Evolutionary conservation across 2,113 vertebrate species (phyloP).

Genomic region (Lepisosteus osseus): DNA sequence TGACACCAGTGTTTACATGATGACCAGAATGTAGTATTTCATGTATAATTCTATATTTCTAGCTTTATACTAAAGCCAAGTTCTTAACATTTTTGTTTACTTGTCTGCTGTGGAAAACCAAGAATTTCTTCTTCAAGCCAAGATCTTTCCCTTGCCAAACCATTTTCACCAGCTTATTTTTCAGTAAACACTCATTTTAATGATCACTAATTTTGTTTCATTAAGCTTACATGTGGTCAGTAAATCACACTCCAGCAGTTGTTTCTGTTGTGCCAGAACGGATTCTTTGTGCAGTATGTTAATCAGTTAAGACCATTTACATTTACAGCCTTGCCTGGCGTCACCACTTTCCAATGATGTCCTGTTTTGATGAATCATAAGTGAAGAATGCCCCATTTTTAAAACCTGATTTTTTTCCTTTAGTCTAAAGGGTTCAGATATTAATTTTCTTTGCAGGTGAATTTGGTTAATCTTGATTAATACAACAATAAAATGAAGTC

Average conservation of each 20-base stretch:
- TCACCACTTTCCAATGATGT: neutral
- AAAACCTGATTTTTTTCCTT: no score
- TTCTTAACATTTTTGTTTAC: slow-evolving; percentile 38
- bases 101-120: slow-evolving; percentile 16
- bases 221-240: slow-evolving; percentile 5
- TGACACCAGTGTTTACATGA: slow-evolving; percentile 33
- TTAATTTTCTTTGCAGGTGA: neutral
- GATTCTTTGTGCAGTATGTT: neutral
- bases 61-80: slow-evolving; percentile 33
- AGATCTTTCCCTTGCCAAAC: slow-evolving; percentile 27
- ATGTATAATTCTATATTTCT: slow-evolving; percentile 27
- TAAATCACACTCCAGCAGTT: neutral
- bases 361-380: no score
- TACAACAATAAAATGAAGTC: neutral
- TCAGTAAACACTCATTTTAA: slow-evolving; percentile 5
- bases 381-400: no score
- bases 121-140: slow-evolving; percentile 30
- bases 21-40: slow-evolving; percentile 34
- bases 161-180: slow-evolving; percentile 3
- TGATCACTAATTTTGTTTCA: neutral
- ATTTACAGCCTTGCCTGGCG: no score
- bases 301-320: no score
- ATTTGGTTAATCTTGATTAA: neutral
- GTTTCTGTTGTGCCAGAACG: neutral
- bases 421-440: neutral